A percentile compares a stretch with the other conserved stretches of the same genome.
phyloP scores from a whole-genome alignment of 2,113 vertebrate species.

The Nasalis larvatus region DNA sequence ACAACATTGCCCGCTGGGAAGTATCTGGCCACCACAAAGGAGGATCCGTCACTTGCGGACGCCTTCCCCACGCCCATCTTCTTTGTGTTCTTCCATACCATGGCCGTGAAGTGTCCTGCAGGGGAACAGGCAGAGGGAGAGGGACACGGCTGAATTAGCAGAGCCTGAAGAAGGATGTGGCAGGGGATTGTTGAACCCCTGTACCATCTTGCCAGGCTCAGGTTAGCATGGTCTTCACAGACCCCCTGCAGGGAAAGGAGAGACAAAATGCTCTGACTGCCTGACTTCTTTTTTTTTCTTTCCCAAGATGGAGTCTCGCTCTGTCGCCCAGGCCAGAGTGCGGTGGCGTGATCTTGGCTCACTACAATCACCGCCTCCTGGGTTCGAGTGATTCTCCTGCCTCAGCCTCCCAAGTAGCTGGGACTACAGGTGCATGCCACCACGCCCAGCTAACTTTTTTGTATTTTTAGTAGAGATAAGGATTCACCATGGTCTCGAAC shows the following conservation, averaged over 20 bases:
- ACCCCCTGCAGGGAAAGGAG: background rate
- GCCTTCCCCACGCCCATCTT: constrained; percentile 96
- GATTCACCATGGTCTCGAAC: too few relatives aligned
- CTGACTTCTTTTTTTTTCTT: background rate
- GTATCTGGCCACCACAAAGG: constrained; percentile 97
- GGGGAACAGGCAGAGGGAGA: background rate
- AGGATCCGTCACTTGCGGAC: constrained; percentile 93
- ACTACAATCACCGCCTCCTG: too few relatives aligned
- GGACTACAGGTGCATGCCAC: too few relatives aligned
- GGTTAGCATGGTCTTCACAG: background rate
- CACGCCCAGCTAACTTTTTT: too few relatives aligned
- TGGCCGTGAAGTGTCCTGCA: constrained; percentile 97
- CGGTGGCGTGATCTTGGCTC: too few relatives aligned
- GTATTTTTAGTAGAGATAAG: too few relatives aligned
- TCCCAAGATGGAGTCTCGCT: too few relatives aligned
- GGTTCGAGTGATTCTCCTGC: too few relatives aligned
- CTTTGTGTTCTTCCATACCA: constrained; percentile 96
- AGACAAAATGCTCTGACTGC: background rate
- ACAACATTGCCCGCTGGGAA: constrained; percentile 96
- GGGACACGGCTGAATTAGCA: background rate
- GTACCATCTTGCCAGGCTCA: background rate
- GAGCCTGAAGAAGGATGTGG: background rate
- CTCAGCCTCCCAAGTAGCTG: too few relatives aligned
- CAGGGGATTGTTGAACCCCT: background rate
- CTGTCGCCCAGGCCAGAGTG: too few relatives aligned